phyloP scores from a whole-genome alignment of 2,113 vertebrate genomes.

The Ctenomys sociabilis region DNA sequence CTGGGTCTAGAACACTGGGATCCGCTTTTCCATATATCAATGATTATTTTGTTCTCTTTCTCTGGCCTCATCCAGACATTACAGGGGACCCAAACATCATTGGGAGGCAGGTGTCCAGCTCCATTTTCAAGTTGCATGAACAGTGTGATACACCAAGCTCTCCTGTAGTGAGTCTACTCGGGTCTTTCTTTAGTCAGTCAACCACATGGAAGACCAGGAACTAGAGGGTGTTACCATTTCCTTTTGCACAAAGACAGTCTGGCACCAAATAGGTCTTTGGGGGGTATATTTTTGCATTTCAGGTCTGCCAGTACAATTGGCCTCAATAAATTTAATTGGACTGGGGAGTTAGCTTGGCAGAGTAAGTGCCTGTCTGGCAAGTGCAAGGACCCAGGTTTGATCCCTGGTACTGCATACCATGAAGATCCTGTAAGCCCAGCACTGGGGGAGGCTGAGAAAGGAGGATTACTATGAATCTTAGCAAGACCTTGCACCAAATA shows the following conservation, averaged over 20 bases:
- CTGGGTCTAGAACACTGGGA: not conserved
- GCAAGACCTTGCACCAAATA: no score
- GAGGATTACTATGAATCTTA: no score
- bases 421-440: no score
- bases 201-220: not conserved
- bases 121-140: not conserved
- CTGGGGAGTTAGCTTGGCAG: no score
- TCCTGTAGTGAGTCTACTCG: not conserved
- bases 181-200: not conserved
- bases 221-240: not conserved
- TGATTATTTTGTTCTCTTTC: not conserved
- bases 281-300: constrained; percentile 4
- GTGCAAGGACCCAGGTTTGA: no score
- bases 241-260: not conserved
- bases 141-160: not conserved
- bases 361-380: no score
- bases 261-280: not conserved
- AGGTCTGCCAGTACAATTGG: not conserved
- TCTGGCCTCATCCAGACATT: not conserved
- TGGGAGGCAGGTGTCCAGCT: not conserved
- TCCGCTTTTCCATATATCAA: not conserved
- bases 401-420: no score
- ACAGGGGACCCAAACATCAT: not conserved
- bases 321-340: not conserved
- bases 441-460: no score